Base-by-base conservation (phyloP, 2,888 invertebrate species). In the Pyrocoelia pectoralis region DNA sequence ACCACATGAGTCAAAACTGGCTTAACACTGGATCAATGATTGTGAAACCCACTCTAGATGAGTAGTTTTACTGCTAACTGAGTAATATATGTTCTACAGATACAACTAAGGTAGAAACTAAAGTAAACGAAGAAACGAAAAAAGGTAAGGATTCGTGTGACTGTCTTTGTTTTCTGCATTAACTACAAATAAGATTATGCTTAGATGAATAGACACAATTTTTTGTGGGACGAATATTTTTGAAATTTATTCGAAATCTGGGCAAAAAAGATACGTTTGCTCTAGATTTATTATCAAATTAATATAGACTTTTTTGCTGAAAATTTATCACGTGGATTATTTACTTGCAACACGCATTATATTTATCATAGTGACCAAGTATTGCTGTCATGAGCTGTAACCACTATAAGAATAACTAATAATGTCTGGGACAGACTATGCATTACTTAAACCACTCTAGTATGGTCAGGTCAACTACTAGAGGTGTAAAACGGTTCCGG, bases 61-160 rank as follows among this genome's bases (percentile, higher is more conserved):
- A n/a, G n/a, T n/a, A n/a, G 24, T 24, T 6, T 24, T 24, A 6
- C 24, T 3, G 4, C 14, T 43, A 3, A 15, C 14, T 43, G 13
- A 15, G 9, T 2, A 6, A 6, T n/a, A 10, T 2, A 6, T 50
- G 18, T 50, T 29, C 49, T 17, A 24, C 12, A 50, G 50, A 50
- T 24, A 19, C 10, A 24, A 19, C 2, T 3, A 8, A 33, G 24
- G 15, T 13, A 24, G 50, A 50, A 24, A 12, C 12, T 12, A 50
- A 12, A 54, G 28, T 54, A 55, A 63, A 12, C 53, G 63, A 63
- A 54, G 55, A 56, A 6, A 46, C 12, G 29, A 51, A 53, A 41
- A 48, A 58, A 58, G 63, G 63, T 63, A 63, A 58, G 63, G 28
- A n/a, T 29, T 14, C 15, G 62, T 62, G 51, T 46, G 14, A 38